phyloP scores from a whole-genome alignment of 2,797 vertebrate genomes.

The Botia almorhae region DNA sequence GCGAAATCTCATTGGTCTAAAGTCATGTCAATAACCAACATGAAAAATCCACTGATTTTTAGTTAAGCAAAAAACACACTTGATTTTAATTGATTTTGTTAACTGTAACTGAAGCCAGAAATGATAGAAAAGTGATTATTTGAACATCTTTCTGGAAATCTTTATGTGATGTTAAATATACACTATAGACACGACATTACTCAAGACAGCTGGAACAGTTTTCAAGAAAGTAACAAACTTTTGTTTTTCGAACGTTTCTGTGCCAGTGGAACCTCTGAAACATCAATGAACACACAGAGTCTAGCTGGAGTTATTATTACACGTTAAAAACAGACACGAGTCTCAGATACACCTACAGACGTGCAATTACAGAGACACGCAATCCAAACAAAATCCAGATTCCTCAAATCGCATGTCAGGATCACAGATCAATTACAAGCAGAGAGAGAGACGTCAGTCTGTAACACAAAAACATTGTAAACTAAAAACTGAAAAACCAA shows the following conservation, averaged over 20 bases:
- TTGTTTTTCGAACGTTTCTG: neutral
- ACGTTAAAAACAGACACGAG: neutral
- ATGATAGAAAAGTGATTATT: no score
- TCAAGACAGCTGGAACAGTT: neutral
- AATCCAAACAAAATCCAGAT: neutral
- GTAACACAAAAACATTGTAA: neutral
- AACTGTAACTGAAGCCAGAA: no score
- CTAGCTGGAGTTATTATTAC: neutral
- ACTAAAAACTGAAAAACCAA: slow-evolving; percentile 1
- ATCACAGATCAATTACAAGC: slow-evolving; percentile 35
- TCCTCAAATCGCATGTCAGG: slow-evolving; percentile 13
- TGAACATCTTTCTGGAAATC: no score
- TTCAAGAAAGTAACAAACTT: neutral
- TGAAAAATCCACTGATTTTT: no score
- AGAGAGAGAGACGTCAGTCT: slow-evolving; percentile 6
- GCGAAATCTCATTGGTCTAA: no score
- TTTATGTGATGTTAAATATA: neutral
- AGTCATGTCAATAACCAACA: no score
- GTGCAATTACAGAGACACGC: slow-evolving; percentile 32
- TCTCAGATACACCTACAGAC: slow-evolving; percentile 13
- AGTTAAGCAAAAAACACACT: no score
- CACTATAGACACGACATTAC: neutral
- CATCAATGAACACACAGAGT: slow-evolving; percentile 29
- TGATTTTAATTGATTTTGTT: no score
- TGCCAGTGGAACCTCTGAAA: neutral